Evolutionary conservation across 2,888 invertebrate genomes (phyloP), one percentile per base, ranked within the genome.

Genomic region (Phyto melanocephala): DNA sequence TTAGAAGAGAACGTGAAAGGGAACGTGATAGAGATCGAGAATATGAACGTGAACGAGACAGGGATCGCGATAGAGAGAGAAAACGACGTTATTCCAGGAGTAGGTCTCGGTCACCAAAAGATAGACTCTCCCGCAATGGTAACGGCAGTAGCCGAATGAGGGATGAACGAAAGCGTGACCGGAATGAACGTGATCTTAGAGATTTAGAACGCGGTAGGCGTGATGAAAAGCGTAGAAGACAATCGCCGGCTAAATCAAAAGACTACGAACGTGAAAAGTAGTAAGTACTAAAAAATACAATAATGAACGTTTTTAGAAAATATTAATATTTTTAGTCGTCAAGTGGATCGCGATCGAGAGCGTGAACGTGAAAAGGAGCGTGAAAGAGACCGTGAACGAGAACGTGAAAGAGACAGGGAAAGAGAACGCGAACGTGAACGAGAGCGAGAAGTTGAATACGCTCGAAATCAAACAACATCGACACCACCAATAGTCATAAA

Each of bases 341-440:
- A 87, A 47, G 3, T 85, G 20, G 89, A 88, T 0, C 86, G 87
- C 47, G 67, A 86, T 2, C 70, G 87, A 52, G 67, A 86, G 2
- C 70, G 80, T 6, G 87, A 84, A 11, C 84, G 88, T 1, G 95
- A 95, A 22, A 90, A 94, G 42, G 94, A 94, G 10, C 83, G 86
- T 0, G 87, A 87, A 28, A 62, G 82, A 10, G 85, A 85, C 6
- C 52, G 84, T 1, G 85, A 84, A 10, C 33, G 84, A 8, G 85
- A 84, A n/a, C 62, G 85, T 0, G 85, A 86, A 8, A 20, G 75
- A 40, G 83, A 86, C 13, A 45, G 83, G 20, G 82, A 84, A 35
- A 65, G 71, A 22, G 76, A 52, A 37, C 77, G 87, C 1, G 86
- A 86, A 8, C 84, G 85, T 5, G 94, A 94, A 58, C 92, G 94